Percentiles rank a stretch among this genome's conserved stretches.
Conservation (phyloP, 2,888 invertebrate genomes). For the Dorcus parallelipipedus region DNA sequence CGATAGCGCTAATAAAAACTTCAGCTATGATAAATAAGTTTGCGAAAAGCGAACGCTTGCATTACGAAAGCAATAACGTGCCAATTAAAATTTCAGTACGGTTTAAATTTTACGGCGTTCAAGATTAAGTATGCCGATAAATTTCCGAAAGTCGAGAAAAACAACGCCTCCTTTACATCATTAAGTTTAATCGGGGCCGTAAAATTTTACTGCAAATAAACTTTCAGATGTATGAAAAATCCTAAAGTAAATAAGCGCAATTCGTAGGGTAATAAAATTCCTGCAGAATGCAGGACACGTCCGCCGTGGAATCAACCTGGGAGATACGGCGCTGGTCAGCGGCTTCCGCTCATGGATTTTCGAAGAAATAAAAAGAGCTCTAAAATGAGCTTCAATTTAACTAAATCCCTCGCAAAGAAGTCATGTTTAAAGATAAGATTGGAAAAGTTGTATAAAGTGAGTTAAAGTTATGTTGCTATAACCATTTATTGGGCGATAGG, state of each 20-base stretch:
- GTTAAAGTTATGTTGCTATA: slow-evolving; percentile 41
- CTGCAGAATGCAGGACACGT: slow-evolving; percentile 13
- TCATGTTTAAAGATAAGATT: slow-evolving; percentile 54
- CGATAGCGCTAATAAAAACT: no score
- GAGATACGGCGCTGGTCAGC: slow-evolving; percentile 7
- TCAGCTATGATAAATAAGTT: no score
- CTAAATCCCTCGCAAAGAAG: slow-evolving; percentile 50
- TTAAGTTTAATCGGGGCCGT: background rate
- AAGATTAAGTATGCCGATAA: no score
- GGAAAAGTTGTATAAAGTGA: slow-evolving; percentile 54
- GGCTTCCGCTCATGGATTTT: slow-evolving; percentile 7
- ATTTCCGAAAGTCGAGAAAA: no score
- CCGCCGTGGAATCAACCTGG: slow-evolving; percentile 9
- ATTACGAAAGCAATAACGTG: no score
- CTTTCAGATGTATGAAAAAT: slow-evolving; percentile 6
- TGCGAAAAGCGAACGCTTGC: no score
- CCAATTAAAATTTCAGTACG: no score
- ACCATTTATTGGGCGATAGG: slow-evolving; percentile 43
- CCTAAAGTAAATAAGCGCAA: slow-evolving; percentile 17
- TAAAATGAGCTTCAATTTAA: slow-evolving; percentile 47
- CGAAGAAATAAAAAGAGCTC: slow-evolving; percentile 5
- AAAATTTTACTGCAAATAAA: slow-evolving; percentile 15
- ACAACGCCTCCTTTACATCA: no score
- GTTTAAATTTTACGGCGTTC: no score
- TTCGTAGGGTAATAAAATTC: slow-evolving; percentile 16